Evolutionary conservation across 2,113 vertebrate genomes (phyloP), one percentile per base, ranked within the genome.

Genomic region (Gorsachius goisagi): DNA sequence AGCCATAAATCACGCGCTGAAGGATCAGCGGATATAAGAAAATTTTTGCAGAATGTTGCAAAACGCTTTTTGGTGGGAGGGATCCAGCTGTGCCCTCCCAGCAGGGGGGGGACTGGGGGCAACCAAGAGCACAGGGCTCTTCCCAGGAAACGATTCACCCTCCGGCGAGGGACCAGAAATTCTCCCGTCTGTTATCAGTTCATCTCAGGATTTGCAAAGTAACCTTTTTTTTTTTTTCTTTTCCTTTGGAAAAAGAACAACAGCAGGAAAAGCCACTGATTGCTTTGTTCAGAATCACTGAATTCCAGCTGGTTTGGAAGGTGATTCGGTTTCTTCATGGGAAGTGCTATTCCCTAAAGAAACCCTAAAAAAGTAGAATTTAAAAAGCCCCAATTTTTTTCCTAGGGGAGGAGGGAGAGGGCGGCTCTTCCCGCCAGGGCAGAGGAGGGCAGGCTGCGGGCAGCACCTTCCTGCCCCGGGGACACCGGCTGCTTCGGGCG

Each of bases 251-350:
- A 74, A 87, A 82, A 64, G 7, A 39, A 68, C 12, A 86, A 33
- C 21, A 90, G 87, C 87, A 85, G 93, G 89, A 96, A 96, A 97
- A 91, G 49, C 14, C 22, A 72, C 75, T 94, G 91, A 95, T 95
- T 94, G 21, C 74, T 82, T 85, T 94, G 55, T 73, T 86, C 64
- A 23, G 37, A 75, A 79, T 39, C 62, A 79, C 35, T 14, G 74
- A 92, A 85, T 86, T 78, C 47, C 76, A n/a, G 92, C 53, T 92
- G 78, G 0, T 92, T 68, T 78, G 84, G 50, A 67, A 74, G 62
- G 39, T 33, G 3, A 60, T 56, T 83, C 28, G 32, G 6, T 60
- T 73, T 92, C 17, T 74, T 7, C 1, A 6, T 50, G 60, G 77
- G 39, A 86, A 89, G 26, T 17, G 22, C 53, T 59, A 22, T 30